Base-by-base conservation (phyloP, 1,140 invertebrate genomes). In the Tyrophagus putrescentiae region DNA sequence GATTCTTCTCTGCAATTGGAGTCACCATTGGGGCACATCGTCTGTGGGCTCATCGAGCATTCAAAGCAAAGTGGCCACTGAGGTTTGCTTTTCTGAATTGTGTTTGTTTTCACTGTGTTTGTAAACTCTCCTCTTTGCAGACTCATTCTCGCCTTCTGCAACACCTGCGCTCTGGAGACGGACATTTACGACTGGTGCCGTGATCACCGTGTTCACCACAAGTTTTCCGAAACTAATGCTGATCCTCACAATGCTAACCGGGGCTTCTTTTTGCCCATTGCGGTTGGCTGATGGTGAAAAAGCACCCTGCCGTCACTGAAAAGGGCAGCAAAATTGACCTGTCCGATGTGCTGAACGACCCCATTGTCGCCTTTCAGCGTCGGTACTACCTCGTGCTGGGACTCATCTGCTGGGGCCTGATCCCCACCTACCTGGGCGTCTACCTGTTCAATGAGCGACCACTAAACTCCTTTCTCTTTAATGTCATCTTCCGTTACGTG, bases 131-230 rank as follows among this genome's bases (percentile, higher is more conserved):
- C n/a, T n/a, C n/a, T n/a, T n/a, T n/a, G n/a, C n/a, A n/a, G n/a
- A n/a, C n/a, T n/a, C n/a, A 71, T 94, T n/a, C 73, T 96, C 34
- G 78, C 82, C n/a, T 66, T 85, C 4, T 82, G 79, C 60, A 86
- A 94, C 67, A 87, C 85, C 0, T 69, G 92, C n/a, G 86, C 91
- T 18, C 87, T 90, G 71, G 73, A 95, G 84, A 92, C 96, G 73
- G 80, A 85, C 44, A 84, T 88, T 18, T 81, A 84, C 60, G 89
- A 94, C 70, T 97, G 92, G 92, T 78, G 83, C 0, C 77, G 91
- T 60, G 91, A 96, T 71, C 93, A 97, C 73, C 78, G 93, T 64
- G 85, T 94, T 63, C 93, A 97, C 70, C 92, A 96, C 75, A 96
- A 96, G 70, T 96, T 83, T 73, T 87, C 84, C 7, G 92, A 96